Percentiles rank a stretch among this genome's conserved stretches.
These are phyloP conservation scores for Tribolium madens DNA, from an alignment of 1,140 invertebrate genomes.

Conservation along the genomic window DNA sequence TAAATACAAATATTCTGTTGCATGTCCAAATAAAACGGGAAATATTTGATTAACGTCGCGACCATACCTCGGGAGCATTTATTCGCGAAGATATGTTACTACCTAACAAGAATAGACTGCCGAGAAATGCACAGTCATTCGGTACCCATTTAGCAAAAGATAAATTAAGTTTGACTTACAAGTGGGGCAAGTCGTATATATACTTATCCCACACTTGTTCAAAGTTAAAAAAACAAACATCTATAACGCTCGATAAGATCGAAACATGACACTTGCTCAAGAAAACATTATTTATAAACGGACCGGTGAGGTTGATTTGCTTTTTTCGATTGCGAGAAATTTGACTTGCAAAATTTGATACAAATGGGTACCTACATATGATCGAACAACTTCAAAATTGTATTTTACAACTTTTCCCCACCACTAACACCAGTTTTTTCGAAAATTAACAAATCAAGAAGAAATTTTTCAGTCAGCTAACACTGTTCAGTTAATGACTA, in stretches of 20 bases:
- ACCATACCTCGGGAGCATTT: not conserved
- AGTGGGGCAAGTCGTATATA: conserved; percentile 14
- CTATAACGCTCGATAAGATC: conserved; percentile 15
- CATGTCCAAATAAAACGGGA: conserved; percentile 1
- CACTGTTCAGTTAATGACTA: no score
- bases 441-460: no score
- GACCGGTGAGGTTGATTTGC: not conserved
- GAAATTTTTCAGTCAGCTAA: no score
- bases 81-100: conserved; percentile 6
- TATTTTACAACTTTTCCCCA: no score
- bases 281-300: conserved; percentile 30
- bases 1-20: conserved; percentile 26
- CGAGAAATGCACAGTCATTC: conserved; percentile 39
- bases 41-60: conserved; percentile 17
- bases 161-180: conserved; percentile 45
- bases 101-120: conserved; percentile 39
- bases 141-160: conserved; percentile 37
- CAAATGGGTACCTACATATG: not conserved
- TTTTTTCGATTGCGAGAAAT: conserved; percentile 6
- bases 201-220: conserved; percentile 4
- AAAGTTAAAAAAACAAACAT: not conserved
- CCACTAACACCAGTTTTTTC: no score
- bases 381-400: no score
- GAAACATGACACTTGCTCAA: conserved; percentile 1
- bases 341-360: conserved; percentile 15